Evolutionary conservation across 1,140 invertebrate genomes (phyloP).

Genomic region (Oncopodura yosiiana): DNA sequence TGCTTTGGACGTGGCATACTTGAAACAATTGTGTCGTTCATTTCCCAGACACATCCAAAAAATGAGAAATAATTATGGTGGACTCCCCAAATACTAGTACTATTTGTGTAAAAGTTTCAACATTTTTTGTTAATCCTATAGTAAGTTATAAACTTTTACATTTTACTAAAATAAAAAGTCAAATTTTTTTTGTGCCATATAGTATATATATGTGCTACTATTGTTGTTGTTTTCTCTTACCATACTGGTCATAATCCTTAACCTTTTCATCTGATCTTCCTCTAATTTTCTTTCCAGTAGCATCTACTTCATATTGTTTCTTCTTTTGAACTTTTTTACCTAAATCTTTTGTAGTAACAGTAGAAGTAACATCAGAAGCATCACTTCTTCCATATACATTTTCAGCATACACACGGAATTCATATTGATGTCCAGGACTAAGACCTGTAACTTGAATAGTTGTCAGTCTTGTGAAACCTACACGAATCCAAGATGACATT

Average conservation of each 20-base stretch:
- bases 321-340: slow-evolving; percentile 64
- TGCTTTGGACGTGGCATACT: too few relatives aligned
- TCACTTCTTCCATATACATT: slow-evolving; percentile 84
- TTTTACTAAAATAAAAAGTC: too few relatives aligned
- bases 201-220: too few relatives aligned
- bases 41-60: background rate
- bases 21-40: too few relatives aligned
- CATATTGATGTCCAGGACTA: slow-evolving; percentile 83
- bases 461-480: slow-evolving; percentile 85
- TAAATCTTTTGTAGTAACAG: slow-evolving; percentile 72
- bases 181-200: too few relatives aligned
- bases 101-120: too few relatives aligned
- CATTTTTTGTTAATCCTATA: too few relatives aligned
- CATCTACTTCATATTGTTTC: slow-evolving; percentile 77
- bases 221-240: too few relatives aligned
- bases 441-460: slow-evolving; percentile 78
- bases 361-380: slow-evolving; percentile 69
- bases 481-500: slow-evolving; percentile 87
- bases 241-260: slow-evolving; percentile 92
- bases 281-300: slow-evolving; percentile 81
- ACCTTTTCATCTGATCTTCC: slow-evolving; percentile 79
- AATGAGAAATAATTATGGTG: too few relatives aligned
- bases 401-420: slow-evolving; percentile 86
- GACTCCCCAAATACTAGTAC: too few relatives aligned
- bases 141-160: too few relatives aligned